Conservation (phyloP, 2,113 vertebrate genomes). For the Gymnobelideus leadbeateri region DNA sequence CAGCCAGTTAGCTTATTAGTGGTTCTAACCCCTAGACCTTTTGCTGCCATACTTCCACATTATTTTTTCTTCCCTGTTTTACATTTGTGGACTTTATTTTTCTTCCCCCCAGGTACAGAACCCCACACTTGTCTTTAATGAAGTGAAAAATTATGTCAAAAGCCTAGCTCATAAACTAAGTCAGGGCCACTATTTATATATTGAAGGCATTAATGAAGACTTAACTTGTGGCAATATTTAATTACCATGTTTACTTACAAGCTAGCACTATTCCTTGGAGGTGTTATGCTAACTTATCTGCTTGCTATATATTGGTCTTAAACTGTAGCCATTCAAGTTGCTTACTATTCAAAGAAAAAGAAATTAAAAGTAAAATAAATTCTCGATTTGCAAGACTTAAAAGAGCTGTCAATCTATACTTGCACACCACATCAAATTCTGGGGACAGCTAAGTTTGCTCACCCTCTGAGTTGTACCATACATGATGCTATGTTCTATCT, state of each 20-base stretch:
- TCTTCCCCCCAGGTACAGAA: constrained; percentile 36
- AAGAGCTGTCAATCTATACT: neutral
- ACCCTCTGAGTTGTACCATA: neutral
- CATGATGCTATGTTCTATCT: neutral
- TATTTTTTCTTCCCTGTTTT: constrained; percentile 39
- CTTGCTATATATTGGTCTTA: constrained; percentile 18
- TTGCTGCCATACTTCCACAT: neutral
- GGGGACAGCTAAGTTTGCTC: neutral
- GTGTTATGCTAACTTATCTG: constrained; percentile 20
- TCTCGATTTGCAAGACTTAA: constrained; percentile 6
- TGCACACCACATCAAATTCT: neutral
- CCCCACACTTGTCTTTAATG: constrained; percentile 31
- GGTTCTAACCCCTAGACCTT: neutral
- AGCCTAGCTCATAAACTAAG: neutral
- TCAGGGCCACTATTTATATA: neutral
- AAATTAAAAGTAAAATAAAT: constrained; percentile 28
- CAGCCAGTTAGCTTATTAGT: neutral
- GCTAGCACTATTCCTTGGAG: constrained; percentile 10
- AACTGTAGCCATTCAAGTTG: constrained; percentile 28
- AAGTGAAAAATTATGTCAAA: constrained; percentile 48
- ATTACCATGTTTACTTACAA: constrained; percentile 27
- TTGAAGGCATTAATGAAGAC: neutral
- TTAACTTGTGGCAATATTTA: constrained; percentile 20
- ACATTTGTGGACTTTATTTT: constrained; percentile 1
- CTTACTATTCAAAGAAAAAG: neutral